These are phyloP conservation scores for Microchrysa polita DNA, from an alignment of 2,888 invertebrate genomes.

Conservation along the genomic window DNA sequence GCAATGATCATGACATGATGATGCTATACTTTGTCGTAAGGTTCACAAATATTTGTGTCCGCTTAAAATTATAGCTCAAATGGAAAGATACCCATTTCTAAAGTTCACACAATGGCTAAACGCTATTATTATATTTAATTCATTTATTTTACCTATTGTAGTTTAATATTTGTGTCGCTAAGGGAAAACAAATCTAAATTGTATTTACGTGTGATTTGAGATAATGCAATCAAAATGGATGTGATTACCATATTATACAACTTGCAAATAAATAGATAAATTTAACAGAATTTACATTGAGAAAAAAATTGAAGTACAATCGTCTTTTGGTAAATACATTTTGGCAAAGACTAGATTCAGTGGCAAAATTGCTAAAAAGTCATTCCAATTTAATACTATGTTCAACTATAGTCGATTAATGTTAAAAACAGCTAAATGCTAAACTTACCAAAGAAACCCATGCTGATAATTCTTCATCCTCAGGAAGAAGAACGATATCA, in stretches of 20 bases:
- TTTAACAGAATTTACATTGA: too few species aligned
- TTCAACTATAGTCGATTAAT: background rate
- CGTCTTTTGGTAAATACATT: too few species aligned
- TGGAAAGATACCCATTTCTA: background rate
- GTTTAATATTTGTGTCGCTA: background rate
- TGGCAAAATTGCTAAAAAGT: too few species aligned
- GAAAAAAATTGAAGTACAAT: too few species aligned
- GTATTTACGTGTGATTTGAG: too few species aligned
- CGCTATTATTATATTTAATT: slow-evolving; percentile 14
- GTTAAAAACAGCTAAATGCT: background rate
- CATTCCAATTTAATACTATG: background rate
- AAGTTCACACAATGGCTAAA: background rate
- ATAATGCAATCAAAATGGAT: too few species aligned
- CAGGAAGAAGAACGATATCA: slow-evolving; percentile 81
- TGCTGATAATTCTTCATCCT: slow-evolving; percentile 73
- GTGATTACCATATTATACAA: too few species aligned
- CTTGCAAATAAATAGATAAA: too few species aligned
- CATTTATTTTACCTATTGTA: slow-evolving; percentile 23
- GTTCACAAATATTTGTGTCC: background rate
- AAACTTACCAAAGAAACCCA: slow-evolving; percentile 81
- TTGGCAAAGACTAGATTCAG: too few species aligned
- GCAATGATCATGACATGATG: background rate
- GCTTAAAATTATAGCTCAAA: background rate
- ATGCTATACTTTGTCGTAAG: background rate
- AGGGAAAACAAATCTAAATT: too few species aligned